phyloP scores from a whole-genome alignment of 2,888 invertebrate genomes.

The Camponotus fellah region DNA sequence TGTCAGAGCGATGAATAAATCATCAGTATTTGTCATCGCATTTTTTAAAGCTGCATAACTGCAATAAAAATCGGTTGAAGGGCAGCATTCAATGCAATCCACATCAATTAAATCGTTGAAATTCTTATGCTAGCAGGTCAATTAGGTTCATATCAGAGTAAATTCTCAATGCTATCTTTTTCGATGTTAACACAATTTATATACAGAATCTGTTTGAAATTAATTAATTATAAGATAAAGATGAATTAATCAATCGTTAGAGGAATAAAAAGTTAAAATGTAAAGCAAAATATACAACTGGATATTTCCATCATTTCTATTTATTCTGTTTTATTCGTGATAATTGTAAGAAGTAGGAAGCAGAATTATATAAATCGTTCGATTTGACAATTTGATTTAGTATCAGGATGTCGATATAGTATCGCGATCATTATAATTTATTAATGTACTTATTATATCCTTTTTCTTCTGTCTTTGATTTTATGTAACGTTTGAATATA shows the following conservation, averaged over 20 bases:
- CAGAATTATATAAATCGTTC: not conserved
- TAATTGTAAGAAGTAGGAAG: not conserved
- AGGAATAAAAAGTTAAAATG: not conserved
- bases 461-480: not conserved
- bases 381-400: not conserved
- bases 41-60: not conserved
- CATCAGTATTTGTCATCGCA: slow-evolving; percentile 29
- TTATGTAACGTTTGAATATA: slow-evolving; percentile 16
- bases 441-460: not conserved
- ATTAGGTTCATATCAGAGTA: not conserved
- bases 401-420: not conserved
- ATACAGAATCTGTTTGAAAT: not conserved
- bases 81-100: slow-evolving; percentile 22
- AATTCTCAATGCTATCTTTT: not conserved
- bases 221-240: not conserved
- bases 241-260: not conserved
- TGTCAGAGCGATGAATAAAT: slow-evolving; percentile 69
- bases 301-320: not conserved
- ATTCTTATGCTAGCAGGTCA: not conserved
- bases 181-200: not conserved
- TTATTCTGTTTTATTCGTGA: not conserved
- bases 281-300: not conserved
- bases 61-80: slow-evolving; percentile 46
- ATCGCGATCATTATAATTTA: not conserved
- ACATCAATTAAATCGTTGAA: not conserved